Evolutionary conservation across 2,113 vertebrate genomes (phyloP).

Genomic region (Platysteira castanea): DNA sequence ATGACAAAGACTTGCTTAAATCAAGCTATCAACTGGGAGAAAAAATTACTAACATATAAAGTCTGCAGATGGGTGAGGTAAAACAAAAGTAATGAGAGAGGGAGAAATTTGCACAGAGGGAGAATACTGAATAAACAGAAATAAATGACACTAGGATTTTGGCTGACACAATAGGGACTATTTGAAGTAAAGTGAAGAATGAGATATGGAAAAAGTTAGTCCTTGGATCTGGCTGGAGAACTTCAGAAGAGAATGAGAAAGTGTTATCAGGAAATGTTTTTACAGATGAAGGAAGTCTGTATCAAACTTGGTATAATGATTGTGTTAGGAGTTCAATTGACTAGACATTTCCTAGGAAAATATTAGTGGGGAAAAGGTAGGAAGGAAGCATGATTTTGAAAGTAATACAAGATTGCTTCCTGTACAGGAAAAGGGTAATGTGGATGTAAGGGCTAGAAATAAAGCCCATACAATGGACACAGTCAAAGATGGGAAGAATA

Average conservation of each 20-base stretch:
- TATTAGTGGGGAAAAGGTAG: constrained; percentile 4
- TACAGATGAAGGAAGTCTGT: constrained; percentile 47
- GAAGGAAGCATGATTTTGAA: constrained; percentile 19
- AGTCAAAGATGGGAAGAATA: neutral
- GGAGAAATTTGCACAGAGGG: neutral
- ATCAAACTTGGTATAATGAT: neutral
- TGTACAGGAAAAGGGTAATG: neutral
- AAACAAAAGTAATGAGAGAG: constrained; percentile 28
- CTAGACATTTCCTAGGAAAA: constrained; percentile 32
- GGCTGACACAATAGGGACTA: neutral
- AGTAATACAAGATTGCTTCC: neutral
- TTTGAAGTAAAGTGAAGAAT: constrained; percentile 29
- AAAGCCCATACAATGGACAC: neutral
- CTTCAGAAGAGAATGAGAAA: constrained; percentile 31
- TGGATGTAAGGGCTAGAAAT: neutral
- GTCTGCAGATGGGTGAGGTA: constrained; percentile 26
- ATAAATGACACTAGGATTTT: constrained; percentile 18
- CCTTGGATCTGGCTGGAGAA: neutral
- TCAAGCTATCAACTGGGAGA: constrained; percentile 46
- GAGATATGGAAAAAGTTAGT: constrained; percentile 26
- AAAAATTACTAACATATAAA: constrained; percentile 38
- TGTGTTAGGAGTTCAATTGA: neutral
- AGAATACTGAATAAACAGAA: constrained; percentile 44
- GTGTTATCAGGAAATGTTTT: constrained; percentile 46
- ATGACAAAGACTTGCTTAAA: constrained; percentile 42